Percentiles rank a stretch among this genome's conserved stretches.
These are phyloP conservation scores for Morelia viridis DNA, from an alignment of 2,797 vertebrate species.

Conservation along the genomic window DNA sequence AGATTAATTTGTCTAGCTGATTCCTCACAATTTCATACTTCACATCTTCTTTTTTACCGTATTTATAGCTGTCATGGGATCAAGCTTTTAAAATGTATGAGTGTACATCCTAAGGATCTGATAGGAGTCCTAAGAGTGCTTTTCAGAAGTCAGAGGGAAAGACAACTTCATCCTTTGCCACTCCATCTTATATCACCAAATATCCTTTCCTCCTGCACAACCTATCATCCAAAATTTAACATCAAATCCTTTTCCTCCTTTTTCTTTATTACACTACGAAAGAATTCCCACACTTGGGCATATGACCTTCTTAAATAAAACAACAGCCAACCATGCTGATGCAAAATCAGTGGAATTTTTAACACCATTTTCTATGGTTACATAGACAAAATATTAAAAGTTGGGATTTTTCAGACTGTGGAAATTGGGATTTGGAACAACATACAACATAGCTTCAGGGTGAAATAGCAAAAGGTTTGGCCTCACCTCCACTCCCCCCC, in stretches of 20 bases:
- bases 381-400: background rate
- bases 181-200: background rate
- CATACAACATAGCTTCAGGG: background rate
- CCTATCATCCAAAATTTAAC: background rate
- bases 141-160: background rate
- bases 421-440: background rate
- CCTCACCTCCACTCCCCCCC: too few relatives aligned
- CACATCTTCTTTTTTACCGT: background rate
- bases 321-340: background rate
- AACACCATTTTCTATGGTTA: background rate
- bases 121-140: background rate
- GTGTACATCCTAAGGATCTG: background rate
- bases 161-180: background rate
- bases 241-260: background rate
- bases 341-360: background rate
- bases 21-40: background rate
- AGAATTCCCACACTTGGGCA: background rate
- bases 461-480: background rate
- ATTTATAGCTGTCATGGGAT: background rate
- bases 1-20: background rate
- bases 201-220: background rate
- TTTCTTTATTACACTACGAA: background rate
- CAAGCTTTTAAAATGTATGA: background rate
- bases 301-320: background rate
- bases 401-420: background rate